A percentile compares a stretch with the other conserved stretches of the same genome.
These are phyloP conservation scores for Sternarchorhynchus goeldii DNA, from an alignment of 2,797 vertebrate genomes.

Conservation along the genomic window DNA sequence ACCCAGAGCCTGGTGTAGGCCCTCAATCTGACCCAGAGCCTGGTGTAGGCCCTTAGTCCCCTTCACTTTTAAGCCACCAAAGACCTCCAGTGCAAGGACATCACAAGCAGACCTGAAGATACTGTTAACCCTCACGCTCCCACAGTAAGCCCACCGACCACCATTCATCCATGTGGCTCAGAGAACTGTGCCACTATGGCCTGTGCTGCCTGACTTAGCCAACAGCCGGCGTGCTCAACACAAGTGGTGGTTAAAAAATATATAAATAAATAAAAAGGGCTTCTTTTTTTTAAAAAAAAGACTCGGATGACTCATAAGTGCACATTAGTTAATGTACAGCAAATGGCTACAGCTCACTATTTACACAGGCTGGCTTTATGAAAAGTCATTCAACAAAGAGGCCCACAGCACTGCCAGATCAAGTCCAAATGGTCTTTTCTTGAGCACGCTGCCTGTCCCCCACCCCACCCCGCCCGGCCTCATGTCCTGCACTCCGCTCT, in stretches of 20 bases:
- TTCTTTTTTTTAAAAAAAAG: not conserved
- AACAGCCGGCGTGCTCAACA: constrained; percentile 32
- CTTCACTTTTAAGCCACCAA: constrained; percentile 64
- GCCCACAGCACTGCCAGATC: not conserved
- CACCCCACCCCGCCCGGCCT: too few species aligned
- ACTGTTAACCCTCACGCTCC: constrained; percentile 41
- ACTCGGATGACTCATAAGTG: not conserved
- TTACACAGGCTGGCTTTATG: not conserved
- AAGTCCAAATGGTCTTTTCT: too few species aligned
- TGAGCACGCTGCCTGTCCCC: too few species aligned
- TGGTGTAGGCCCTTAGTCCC: constrained; percentile 68
- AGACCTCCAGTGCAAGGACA: constrained; percentile 62
- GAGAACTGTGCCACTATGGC: constrained; percentile 12
- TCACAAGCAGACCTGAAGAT: constrained; percentile 64
- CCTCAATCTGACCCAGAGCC: constrained; percentile 64
- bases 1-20: not conserved
- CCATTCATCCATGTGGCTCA: constrained; percentile 36
- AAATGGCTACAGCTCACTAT: not conserved
- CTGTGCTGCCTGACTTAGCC: constrained; percentile 37
- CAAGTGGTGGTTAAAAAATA: constrained; percentile 34
- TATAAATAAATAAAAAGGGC: too few species aligned
- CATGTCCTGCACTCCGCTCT: too few species aligned
- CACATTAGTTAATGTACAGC: not conserved
- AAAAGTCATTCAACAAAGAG: not conserved
- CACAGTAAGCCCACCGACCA: constrained; percentile 53